These are phyloP conservation scores for Sinosuthora webbiana DNA, from an alignment of 2,113 vertebrate genomes.

Conservation along the genomic window DNA sequence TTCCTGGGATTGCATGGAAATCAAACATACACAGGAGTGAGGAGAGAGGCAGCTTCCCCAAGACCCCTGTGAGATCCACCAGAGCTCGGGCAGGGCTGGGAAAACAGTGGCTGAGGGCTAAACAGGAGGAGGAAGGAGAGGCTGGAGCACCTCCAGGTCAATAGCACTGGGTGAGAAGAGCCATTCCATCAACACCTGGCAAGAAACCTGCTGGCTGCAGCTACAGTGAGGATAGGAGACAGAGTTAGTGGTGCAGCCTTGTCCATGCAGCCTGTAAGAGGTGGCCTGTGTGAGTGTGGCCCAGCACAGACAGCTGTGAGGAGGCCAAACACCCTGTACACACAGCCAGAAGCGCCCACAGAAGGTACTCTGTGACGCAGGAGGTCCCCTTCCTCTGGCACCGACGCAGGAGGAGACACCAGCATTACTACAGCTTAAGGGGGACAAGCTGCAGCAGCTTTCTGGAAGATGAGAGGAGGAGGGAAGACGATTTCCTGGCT, in stretches of 20 bases:
- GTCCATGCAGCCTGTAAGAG: not conserved
- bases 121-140: not conserved
- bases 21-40: slow-evolving; percentile 70
- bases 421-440: not conserved
- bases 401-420: not conserved
- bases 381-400: slow-evolving; percentile 57
- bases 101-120: not conserved
- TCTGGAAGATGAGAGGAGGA: slow-evolving; percentile 16
- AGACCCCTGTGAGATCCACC: not conserved
- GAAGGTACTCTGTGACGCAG: not conserved
- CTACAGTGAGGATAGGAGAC: not conserved
- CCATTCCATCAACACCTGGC: not conserved
- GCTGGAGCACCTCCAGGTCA: not conserved
- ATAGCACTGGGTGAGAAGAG: not conserved
- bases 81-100: not conserved
- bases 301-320: not conserved
- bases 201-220: not conserved
- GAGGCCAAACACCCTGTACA: not conserved
- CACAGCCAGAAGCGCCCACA: not conserved
- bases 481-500: not conserved
- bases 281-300: not conserved
- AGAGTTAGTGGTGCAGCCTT: not conserved
- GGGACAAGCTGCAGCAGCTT: not conserved
- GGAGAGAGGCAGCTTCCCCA: not conserved
- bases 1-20: slow-evolving; percentile 85